These are phyloP conservation scores for Sander vitreus DNA, from an alignment of 2,113 vertebrate genomes.

Conservation along the genomic window DNA sequence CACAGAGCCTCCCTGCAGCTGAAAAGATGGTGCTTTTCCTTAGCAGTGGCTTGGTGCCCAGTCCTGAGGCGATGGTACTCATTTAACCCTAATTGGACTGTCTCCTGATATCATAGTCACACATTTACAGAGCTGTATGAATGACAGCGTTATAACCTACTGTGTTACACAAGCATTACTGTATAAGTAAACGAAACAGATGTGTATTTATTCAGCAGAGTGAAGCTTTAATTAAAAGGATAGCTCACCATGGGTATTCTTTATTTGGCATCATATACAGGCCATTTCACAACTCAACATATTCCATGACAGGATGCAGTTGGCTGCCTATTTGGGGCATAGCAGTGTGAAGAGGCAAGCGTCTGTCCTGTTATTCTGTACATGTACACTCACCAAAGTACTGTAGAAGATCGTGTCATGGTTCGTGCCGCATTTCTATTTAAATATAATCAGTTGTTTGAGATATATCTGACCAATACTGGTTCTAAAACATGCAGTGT, in stretches of 20 bases:
- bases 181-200: conserved; percentile 28
- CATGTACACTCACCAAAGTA: conserved; percentile 1
- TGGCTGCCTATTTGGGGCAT: conserved; percentile 62
- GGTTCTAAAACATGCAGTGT: not conserved
- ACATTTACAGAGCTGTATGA: conserved; percentile 31
- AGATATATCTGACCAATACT: not conserved
- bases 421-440: not conserved
- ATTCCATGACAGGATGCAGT: conserved; percentile 61
- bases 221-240: conserved; percentile 47
- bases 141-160: not conserved
- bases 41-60: conserved; percentile 67
- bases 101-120: conserved; percentile 39
- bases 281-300: conserved; percentile 68
- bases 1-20: conserved; percentile 72
- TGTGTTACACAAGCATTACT: conserved; percentile 1
- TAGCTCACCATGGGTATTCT: conserved; percentile 38
- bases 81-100: conserved; percentile 61
- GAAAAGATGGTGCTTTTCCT: conserved; percentile 74
- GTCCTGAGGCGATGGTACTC: conserved; percentile 55
- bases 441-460: not conserved
- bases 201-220: conserved; percentile 25
- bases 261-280: conserved; percentile 60
- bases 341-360: conserved; percentile 48
- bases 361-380: conserved; percentile 35
- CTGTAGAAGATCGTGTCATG: not conserved